Percentiles rank a stretch among this genome's conserved stretches.
Conservation (phyloP, 2,888 invertebrate genomes). For the Limnephilus marmoratus region DNA sequence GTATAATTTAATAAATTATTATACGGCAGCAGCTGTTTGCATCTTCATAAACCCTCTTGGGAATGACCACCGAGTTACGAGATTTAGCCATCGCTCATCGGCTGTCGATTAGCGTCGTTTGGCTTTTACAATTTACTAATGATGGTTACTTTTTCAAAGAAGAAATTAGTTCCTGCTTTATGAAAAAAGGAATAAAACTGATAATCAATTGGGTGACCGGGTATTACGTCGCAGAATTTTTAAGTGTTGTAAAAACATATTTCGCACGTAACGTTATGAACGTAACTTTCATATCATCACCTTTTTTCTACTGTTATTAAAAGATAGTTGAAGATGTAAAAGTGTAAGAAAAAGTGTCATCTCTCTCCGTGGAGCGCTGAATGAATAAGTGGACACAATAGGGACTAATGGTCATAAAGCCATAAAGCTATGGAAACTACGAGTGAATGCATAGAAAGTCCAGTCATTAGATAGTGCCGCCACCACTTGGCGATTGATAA, state of each 20-base stretch:
- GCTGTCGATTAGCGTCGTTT: not conserved
- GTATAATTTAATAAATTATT: not conserved
- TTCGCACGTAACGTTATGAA: slow-evolving; percentile 10
- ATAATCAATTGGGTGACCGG: not conserved
- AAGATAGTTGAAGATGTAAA: slow-evolving; percentile 3
- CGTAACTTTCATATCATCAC: slow-evolving; percentile 30
- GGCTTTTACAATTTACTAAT: not conserved
- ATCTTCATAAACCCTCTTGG: not conserved
- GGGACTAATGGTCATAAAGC: slow-evolving; percentile 48
- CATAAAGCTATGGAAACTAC: slow-evolving; percentile 43
- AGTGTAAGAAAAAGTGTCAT: slow-evolving; percentile 31
- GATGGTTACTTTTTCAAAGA: not conserved
- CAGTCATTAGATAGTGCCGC: slow-evolving; percentile 38
- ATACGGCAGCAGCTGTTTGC: not conserved
- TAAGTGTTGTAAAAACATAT: not conserved
- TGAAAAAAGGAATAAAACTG: not conserved
- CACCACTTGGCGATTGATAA: slow-evolving; percentile 31
- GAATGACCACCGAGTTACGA: not conserved
- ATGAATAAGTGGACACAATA: slow-evolving; percentile 38
- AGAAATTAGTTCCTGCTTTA: not conserved
- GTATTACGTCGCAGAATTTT: not conserved
- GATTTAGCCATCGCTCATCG: not conserved
- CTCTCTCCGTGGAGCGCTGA: not conserved
- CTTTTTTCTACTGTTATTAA: slow-evolving; percentile 7
- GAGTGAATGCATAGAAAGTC: slow-evolving; percentile 60